Base-by-base conservation (phyloP, 2,113 vertebrate species). In the Cyanoderma ruficeps region DNA sequence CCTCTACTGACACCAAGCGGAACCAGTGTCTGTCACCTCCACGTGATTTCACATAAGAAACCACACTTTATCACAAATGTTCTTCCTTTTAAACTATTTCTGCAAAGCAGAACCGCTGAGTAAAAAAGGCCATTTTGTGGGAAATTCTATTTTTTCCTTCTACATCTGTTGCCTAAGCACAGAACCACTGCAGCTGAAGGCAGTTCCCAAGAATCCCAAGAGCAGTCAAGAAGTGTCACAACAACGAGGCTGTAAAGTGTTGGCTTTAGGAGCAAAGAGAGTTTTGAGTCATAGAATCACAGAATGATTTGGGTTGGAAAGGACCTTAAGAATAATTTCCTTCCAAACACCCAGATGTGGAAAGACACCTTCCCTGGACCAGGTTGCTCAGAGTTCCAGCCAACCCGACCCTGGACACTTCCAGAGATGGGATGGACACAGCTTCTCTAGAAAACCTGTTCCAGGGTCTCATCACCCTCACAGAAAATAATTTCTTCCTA, bases 151-250 rank as follows among this genome's bases (percentile, higher is more conserved):
- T 21, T 80, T 47, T 71, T 19, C 19, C 12, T 67, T 72, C 60
- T 31, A 5, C 18, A 15, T 44, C 11, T 21, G 11, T 25, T 63
- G n/a, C 14, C 49, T 56, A 6, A 3, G 19, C 24, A 71, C 21
- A 63, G 74, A 77, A 27, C 2, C 15, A 17, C 42, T 44, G 60
- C 79, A 67, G 57, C 35, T 49, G 47, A 50, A 84, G 15, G 30
- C 39, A 41, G 3, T 13, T 44, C 33, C 44, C 31, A 76, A 33
- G 30, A 67, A 67, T 18, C 56, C 30, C 35, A 33, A 9, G 14
- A 37, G 37, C 0, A 44, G 21, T 17, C 1, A 1, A 23, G 9
- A 15, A 42, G 6, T 2, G 46, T 44, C 41, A 33, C 10, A 9
- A 9, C 5, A 24, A 9, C 2, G 7, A 1, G 12, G 2, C 37